Evolutionary conservation across 2,113 vertebrate species (phyloP).

Genomic region (Lepus americanus): DNA sequence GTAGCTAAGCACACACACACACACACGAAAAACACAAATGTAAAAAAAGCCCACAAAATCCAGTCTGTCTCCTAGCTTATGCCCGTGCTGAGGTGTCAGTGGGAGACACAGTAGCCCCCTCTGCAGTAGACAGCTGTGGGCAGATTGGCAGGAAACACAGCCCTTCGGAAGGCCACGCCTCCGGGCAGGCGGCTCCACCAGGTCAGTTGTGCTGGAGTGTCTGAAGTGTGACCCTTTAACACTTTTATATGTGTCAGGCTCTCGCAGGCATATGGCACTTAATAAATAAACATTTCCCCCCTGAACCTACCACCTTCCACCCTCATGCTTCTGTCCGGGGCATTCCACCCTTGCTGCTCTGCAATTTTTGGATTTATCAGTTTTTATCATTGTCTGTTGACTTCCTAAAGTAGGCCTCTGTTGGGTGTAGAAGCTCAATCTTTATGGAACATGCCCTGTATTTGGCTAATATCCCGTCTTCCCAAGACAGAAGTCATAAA

Average conservation of each 20-base stretch:
- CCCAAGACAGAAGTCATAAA: constrained; percentile 8
- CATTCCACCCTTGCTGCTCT: background rate
- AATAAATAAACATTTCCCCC: background rate
- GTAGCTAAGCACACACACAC: background rate
- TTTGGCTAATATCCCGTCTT: background rate
- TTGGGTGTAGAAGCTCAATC: background rate
- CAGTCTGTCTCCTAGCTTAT: background rate
- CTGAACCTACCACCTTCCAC: background rate
- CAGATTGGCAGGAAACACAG: background rate
- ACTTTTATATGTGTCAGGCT: background rate
- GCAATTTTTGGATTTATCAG: background rate
- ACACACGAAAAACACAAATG: no score
- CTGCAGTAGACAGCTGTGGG: background rate
- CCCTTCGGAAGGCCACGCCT: background rate
- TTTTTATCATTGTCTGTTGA: background rate
- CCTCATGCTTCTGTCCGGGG: background rate
- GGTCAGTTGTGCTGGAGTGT: background rate
- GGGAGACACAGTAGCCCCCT: background rate
- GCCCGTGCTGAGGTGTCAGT: background rate
- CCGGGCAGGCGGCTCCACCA: accelerated
- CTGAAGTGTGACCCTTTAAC: background rate
- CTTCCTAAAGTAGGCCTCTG: background rate
- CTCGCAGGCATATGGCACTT: background rate
- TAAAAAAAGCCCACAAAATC: background rate
- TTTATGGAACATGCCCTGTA: background rate